Conservation (phyloP, 2,888 invertebrate genomes). For the Anticlea derivata region DNA sequence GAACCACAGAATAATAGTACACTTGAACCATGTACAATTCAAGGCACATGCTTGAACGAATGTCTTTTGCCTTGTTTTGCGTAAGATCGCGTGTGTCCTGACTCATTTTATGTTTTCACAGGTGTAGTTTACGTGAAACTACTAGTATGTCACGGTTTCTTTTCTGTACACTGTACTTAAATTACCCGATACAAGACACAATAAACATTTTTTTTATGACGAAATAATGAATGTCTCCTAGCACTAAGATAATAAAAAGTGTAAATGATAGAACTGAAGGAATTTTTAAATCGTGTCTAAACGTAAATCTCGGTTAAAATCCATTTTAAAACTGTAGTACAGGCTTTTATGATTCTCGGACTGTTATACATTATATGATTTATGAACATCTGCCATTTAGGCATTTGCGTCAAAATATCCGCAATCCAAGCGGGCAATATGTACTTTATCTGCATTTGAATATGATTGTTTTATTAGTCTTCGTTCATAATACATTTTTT, state of each 20-base stretch:
- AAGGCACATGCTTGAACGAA: slow-evolving; percentile 13
- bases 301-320: slow-evolving; percentile 9
- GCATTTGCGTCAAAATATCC: slow-evolving; percentile 48
- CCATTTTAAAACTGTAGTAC: slow-evolving; percentile 22
- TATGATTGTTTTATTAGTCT: slow-evolving; percentile 41
- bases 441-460: slow-evolving; percentile 32
- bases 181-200: slow-evolving; percentile 10
- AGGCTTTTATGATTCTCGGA: slow-evolving; percentile 34
- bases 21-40: slow-evolving; percentile 18
- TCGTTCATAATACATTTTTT: slow-evolving; percentile 14
- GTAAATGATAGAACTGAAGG: slow-evolving; percentile 1
- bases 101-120: slow-evolving; percentile 39
- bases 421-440: slow-evolving; percentile 43
- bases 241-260: background rate
- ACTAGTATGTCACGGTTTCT: slow-evolving; percentile 32
- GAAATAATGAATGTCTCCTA: slow-evolving; percentile 4
- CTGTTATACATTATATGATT: slow-evolving; percentile 43
- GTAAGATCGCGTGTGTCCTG: slow-evolving; percentile 31
- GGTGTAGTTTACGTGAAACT: slow-evolving; percentile 36
- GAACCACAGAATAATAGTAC: slow-evolving; percentile 20
- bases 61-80: slow-evolving; percentile 31
- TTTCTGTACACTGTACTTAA: slow-evolving; percentile 22
- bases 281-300: slow-evolving; percentile 2
- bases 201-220: slow-evolving; percentile 11
- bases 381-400: slow-evolving; percentile 48